These are phyloP conservation scores for Antrozous pallidus DNA, from an alignment of 2,797 vertebrate genomes.

Conservation along the genomic window DNA sequence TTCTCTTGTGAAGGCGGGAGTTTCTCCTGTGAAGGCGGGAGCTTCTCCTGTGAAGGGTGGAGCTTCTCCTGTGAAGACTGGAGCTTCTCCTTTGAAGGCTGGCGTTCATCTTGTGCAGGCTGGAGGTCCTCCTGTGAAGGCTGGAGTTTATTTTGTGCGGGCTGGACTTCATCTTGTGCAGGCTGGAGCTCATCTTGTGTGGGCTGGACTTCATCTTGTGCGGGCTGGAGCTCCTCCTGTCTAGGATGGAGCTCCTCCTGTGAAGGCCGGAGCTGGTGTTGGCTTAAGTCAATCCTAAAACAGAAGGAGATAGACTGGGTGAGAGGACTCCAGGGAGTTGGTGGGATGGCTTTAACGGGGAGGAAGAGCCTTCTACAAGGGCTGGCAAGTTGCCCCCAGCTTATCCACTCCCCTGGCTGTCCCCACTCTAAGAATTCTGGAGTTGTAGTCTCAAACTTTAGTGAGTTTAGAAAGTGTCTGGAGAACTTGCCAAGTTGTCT, in stretches of 20 bases:
- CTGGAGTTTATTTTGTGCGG: no score
- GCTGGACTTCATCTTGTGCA: no score
- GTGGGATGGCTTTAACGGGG: background rate
- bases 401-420: background rate
- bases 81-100: no score
- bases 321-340: background rate
- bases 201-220: no score
- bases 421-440: background rate
- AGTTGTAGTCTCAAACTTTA: background rate
- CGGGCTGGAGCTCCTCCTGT: no score
- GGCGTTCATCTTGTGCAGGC: background rate
- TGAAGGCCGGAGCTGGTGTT: background rate
- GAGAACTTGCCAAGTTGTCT: background rate
- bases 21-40: no score
- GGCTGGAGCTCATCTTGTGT: no score
- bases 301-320: background rate
- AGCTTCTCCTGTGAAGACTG: no score
- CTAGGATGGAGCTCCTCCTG: background rate
- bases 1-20: accelerated
- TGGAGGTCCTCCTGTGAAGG: background rate
- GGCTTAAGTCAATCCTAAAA: background rate
- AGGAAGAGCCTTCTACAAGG: background rate
- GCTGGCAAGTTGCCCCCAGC: background rate
- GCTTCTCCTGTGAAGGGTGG: no score
- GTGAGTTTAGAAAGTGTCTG: background rate